Base-by-base conservation (phyloP, 1,140 invertebrate species). In the Arctopsyche grandis region DNA sequence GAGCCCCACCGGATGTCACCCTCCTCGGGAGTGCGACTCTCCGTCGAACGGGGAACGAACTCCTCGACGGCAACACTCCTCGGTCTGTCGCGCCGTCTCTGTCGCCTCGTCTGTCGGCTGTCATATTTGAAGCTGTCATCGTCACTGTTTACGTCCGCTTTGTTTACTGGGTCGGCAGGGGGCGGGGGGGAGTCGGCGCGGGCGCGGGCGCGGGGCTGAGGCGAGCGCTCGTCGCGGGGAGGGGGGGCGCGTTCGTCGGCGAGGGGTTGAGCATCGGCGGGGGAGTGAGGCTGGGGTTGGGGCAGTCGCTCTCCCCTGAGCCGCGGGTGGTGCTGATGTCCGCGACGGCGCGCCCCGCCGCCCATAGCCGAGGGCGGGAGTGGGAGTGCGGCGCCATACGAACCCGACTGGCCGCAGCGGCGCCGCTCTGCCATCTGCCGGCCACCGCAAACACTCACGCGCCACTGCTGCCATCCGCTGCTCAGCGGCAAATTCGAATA, bases 311-410 rank as follows among this genome's bases (percentile, higher is more conserved):
- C 80, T 7, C 63, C 63, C 0, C 63, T 0, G 82, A 91, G 90
- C 81, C 91, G 90, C 82, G 91, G 93, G 89, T 94, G 93, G 87
- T 94, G 93, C 86, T 94, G 93, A 85, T 94, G 93, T 75, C 93
- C 93, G 85, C 93, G 92, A 85, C 93, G 92, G 86, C 90, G 91
- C 75, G 89, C 86, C 84, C 84, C 77, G 84, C 84, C 73, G 44
- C 75, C 82, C 63, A 66, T 81, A 69, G 46, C 70, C 77, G 77
- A n/a, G n/a, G n/a, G n/a, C n/a, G n/a, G n/a, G n/a, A n/a, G 71
- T 60, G 69, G 75, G 73, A 58, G 75, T 73, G 76, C 75, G 75
- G 78, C 75, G 78, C 70, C 66, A 71, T 75, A 16, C 69, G 75
- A 70, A 75, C 70, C 69, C 76, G 75, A 78, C 77, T 78, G 75